Conservation (phyloP, 2,888 invertebrate species). For the Thymelicus acteon region DNA sequence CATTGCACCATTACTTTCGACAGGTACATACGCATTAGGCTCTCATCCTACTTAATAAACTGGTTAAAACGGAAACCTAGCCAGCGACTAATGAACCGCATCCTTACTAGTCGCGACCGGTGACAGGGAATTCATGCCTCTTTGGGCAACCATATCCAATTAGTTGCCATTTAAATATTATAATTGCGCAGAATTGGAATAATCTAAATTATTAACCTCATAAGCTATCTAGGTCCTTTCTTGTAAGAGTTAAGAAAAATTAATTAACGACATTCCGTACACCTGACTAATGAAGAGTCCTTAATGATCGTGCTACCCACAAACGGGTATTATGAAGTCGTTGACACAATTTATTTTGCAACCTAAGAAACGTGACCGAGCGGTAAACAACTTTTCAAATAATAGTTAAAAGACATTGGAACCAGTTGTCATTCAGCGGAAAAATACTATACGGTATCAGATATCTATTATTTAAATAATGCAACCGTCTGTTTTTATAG, state of each 20-base stretch:
- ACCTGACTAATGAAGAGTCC: background rate
- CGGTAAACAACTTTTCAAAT: background rate
- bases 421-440: constrained; percentile 16
- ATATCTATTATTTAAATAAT: constrained; percentile 29
- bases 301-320: background rate
- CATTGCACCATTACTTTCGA: constrained; percentile 28
- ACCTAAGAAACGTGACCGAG: constrained; percentile 6
- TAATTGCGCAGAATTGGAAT: constrained; percentile 28
- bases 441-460: constrained; percentile 21
- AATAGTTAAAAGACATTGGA: constrained; percentile 23
- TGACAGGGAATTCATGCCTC: constrained; percentile 49
- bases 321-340: background rate
- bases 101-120: constrained; percentile 65
- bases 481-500: constrained; percentile 30
- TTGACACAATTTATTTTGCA: constrained; percentile 15
- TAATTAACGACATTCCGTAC: background rate
- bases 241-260: background rate
- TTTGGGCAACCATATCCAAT: constrained; percentile 43
- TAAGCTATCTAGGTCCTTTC: background rate
- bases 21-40: constrained; percentile 27
- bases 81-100: constrained; percentile 74
- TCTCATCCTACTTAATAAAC: constrained; percentile 49
- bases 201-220: constrained; percentile 15
- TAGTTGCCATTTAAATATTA: constrained; percentile 33
- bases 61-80: constrained; percentile 78